Base-by-base conservation (phyloP, 2,888 invertebrate species). In the Euspilapteryx auroguttella region DNA sequence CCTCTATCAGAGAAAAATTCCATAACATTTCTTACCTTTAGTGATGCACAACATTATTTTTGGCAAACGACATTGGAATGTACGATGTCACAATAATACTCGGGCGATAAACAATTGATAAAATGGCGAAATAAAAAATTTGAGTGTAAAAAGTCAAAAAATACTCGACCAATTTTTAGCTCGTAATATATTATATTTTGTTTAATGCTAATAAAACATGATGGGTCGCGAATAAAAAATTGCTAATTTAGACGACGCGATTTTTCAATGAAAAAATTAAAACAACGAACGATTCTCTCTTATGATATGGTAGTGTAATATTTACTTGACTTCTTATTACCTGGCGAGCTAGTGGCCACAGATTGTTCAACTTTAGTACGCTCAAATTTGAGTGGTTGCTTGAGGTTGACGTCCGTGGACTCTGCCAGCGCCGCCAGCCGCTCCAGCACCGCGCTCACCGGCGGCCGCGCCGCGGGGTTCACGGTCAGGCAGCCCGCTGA, bases 361-460 rank as follows among this genome's bases (percentile, higher is more conserved):
- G 77, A 77, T 77, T 77, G 77, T 77, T 77, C 77, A 77, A 77
- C 77, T 77, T 77, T 77, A 77, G 78, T 79, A 65, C 78, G 75
- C 65, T 83, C 82, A 52, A 86, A 76, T 52, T 81, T 81, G 42
- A 93, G 76, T 39, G 92, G 83, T 47, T 86, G 87, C 59, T 87
- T 87, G 32, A 93, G 79, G 63, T 89, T 86, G 69, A 92, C 85
- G 39, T 84, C 84, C 56, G 87, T 83, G 30, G 89, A 87, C 63
- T 94, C 91, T 1, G 93, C 90, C 41, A 97, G 86, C 31, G 94
- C 90, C 31, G 90, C 92, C 37, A 97, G 62, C 39, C 90, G 80
- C 53, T 95, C 94, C 44, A 95, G 68, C 30, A 97, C 73, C 44
- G 83, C 86, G 35, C 85, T 81, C 31, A 96, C 86, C 29, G 82